These are phyloP conservation scores for Poliocrania exsul DNA, from an alignment of 2,797 vertebrate genomes.

Conservation along the genomic window DNA sequence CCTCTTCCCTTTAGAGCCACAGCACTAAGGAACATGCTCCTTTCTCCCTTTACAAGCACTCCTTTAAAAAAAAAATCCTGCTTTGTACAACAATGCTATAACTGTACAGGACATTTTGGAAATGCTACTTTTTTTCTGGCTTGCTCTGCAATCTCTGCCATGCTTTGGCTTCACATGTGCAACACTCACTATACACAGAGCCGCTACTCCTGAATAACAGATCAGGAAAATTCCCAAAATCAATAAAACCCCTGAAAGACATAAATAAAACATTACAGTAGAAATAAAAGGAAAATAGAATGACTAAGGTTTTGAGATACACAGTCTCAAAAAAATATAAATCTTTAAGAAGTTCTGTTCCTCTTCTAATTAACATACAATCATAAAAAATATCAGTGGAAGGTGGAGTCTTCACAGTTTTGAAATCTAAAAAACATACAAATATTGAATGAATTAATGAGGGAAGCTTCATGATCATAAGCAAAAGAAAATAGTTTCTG, in stretches of 20 bases:
- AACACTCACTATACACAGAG: not conserved
- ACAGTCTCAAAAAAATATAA: not conserved
- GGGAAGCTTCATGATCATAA: not conserved
- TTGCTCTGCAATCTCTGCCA: not conserved
- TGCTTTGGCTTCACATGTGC: not conserved
- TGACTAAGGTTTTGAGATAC: not conserved
- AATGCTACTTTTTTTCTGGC: not conserved
- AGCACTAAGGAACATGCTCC: not conserved
- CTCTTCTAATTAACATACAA: not conserved
- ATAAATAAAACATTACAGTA: not conserved
- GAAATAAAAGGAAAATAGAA: not conserved
- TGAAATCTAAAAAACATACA: not conserved
- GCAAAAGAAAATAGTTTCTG: not conserved
- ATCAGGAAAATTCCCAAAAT: not conserved
- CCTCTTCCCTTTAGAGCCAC: not conserved
- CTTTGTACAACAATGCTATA: not conserved
- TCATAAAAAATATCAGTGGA: not conserved
- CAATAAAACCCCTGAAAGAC: not conserved
- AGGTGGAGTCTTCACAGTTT: not conserved
- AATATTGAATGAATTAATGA: not conserved
- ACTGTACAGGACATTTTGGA: not conserved
- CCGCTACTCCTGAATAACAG: not conserved
- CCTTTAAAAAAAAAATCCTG: not conserved
- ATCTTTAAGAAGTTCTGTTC: not conserved
- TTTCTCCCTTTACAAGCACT: fast-evolving